A percentile compares a stretch with the other conserved stretches of the same genome.
phyloP scores from a whole-genome alignment of 2,888 invertebrate genomes.

The Lypha dubia region DNA sequence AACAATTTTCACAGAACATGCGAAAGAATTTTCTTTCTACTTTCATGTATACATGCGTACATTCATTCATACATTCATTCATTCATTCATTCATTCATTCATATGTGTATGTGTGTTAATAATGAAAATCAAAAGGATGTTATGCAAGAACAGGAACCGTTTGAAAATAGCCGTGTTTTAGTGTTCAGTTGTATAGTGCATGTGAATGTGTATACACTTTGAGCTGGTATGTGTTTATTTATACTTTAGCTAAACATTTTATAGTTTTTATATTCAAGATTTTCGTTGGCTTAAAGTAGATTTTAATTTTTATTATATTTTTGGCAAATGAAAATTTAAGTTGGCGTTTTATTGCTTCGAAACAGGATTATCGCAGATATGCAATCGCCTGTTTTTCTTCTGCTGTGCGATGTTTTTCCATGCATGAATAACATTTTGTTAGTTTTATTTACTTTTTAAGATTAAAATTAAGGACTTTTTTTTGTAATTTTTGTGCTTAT shows the following conservation, averaged over 20 bases:
- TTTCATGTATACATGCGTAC: background rate
- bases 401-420: background rate
- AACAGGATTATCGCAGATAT: too few species aligned
- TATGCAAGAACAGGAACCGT: background rate
- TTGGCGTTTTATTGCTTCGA: constrained; percentile 28
- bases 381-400: too few species aligned
- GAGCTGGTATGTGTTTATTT: background rate
- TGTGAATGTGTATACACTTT: background rate
- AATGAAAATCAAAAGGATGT: too few species aligned
- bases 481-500: too few species aligned
- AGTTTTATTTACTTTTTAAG: too few species aligned
- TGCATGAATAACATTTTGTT: too few species aligned
- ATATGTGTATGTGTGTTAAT: background rate
- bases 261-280: background rate
- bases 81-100: background rate
- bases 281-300: constrained; percentile 4
- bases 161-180: background rate
- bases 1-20: constrained; percentile 6
- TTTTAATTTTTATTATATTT: constrained; percentile 8
- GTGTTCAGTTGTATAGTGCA: background rate
- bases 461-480: too few species aligned
- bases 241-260: background rate
- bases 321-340: constrained; percentile 44
- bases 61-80: too few species aligned
- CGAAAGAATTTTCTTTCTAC: background rate